Evolutionary conservation across 2,888 invertebrate genomes (phyloP), one percentile per base, ranked within the genome.

Genomic region (Pseudococcus jackbeardsleyi): DNA sequence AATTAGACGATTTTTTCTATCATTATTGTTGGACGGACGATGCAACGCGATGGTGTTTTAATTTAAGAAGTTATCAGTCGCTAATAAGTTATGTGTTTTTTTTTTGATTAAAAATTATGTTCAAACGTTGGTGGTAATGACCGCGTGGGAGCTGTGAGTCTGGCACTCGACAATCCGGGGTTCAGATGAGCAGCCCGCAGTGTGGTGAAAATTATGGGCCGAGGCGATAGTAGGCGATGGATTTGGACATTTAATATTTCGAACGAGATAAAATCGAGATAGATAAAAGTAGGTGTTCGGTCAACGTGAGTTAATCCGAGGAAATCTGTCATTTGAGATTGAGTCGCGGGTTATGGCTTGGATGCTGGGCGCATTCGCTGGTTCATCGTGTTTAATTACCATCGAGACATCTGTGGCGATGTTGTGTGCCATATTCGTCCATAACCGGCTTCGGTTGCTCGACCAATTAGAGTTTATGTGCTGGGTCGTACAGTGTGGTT

Each of bases 191-290:
- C 42, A 42, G 42, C 42, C n/a, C 42, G 8, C 11, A 33, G 42
- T 82, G 79, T 82, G 79, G 79, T 82, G 79, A 46, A 82, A 82
- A 82, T 82, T 82, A 82, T 82, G 79, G 64, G 46, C 79, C 46
- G 72, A 15, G 11, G 42, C 8, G 4, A 82, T 82, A n/a, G 79
- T 82, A 82, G 79, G 79, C 79, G 79, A 82, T n/a, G 79, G 19
- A 82, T 82, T 82, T 82, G 79, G 79, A 82, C 33, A 82, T 82
- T 72, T 82, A 82, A 82, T 82, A 82, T 82, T 72, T 82, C 42
- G 79, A 82, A 46, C 79, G 19, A 42, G 79, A 82, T 82, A 82
- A 46, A 82, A 82, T 82, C 46, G 79, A 46, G 42, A 26, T 26
- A 42, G 42, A 15, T 22, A 7, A n/a, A 42, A 82, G 42, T 82